Evolutionary conservation across 2,797 vertebrate species (phyloP), one percentile per base, ranked within the genome.

Genomic region (Onychomys torridus): DNA sequence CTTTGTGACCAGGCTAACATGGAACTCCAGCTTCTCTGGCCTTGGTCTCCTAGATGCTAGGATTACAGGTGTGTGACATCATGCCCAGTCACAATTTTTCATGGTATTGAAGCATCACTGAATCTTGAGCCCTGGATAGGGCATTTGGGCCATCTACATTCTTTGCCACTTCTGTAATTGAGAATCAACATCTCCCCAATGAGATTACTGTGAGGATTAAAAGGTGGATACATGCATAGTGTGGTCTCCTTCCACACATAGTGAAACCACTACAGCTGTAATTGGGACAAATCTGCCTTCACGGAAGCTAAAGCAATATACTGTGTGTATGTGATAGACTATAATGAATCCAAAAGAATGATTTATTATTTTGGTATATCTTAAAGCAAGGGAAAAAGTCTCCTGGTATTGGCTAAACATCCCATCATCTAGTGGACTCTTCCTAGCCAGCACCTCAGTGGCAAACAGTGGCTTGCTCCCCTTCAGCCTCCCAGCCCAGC

Each of bases 331-430:
- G 11, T 52, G 78, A 29, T 1, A 83, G 25, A 57, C 34, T 29
- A 57, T 59, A n/a, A 4, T 84, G 43, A 59, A 57, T 82, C 21
- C 17, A 57, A 83, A 32, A 46, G 6, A 93, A 78, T 43, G 57
- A 89, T 34, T 32, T 59, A 78, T 67, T 57, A 65, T n/a, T 40
- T 73, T 82, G 4, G 57, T 57, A 10, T 12, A 52, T 71, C 52
- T 71, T n/a, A 67, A 84, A 49, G 34, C 52, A 71, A 96, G 81
- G 49, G 89, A 71, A 23, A 95, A 55, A 40, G 37, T 91, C 40
- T 85, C 59, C 7, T 46, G 84, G 61, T 55, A 61, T 69, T 43
- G 13, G 65, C 73, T 87, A 94, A 83, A 96, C 88, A 49, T 63
- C 3, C 12, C 5, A 75, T 8, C 8, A 2, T 82, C 21, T 61